Base-by-base conservation (phyloP, 2,888 invertebrate species). In the Melipona bicolor region DNA sequence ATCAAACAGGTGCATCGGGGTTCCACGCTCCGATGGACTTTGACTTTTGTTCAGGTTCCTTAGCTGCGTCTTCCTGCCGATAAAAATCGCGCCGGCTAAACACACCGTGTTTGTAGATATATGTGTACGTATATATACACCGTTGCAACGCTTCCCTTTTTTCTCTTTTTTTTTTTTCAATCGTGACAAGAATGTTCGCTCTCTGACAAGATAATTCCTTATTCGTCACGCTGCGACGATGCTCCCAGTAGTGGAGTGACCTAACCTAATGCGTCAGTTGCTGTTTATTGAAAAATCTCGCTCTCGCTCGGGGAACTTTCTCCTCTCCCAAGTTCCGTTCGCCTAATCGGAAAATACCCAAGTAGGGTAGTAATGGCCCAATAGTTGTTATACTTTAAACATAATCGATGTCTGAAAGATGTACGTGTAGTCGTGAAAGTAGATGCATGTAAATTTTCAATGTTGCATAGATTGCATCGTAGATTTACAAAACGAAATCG, bases 1-100 rank as follows among this genome's bases (percentile, higher is more conserved):
- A 85, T 85, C 85, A 81, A 85, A 85, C 85, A 85, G 85, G 85
- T 85, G 85, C 85, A 81, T 81, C 78, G 78, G 65, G 78, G 85
- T 73, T 81, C 74, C 74, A 85, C 81, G 85, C 50, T 85, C 76
- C 85, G 85, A 75, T 81, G 85, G 85, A 85, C 56, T 84, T 85
- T 72, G 85, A 71, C 70, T 85, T 77, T 79, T 84, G 84, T 83
- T 80, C 77, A 68, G 84, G 84, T 77, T 84, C 80, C 84, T 84
- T 80, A 68, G 67, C 67, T 32, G 74, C 59, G 85, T 72, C 85
- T 85, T 85, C 85, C 85, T 85, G 84, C 79, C 69, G 85, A 85
- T 85, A 80, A 80, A 72, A 75, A 84, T 85, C 85, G 62, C 72
- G n/a, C 71, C 62, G 70, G 71, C 61, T 59, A 49, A 76, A 62